Conservation (phyloP, 2,888 invertebrate species). For the Papilio demoleus region DNA sequence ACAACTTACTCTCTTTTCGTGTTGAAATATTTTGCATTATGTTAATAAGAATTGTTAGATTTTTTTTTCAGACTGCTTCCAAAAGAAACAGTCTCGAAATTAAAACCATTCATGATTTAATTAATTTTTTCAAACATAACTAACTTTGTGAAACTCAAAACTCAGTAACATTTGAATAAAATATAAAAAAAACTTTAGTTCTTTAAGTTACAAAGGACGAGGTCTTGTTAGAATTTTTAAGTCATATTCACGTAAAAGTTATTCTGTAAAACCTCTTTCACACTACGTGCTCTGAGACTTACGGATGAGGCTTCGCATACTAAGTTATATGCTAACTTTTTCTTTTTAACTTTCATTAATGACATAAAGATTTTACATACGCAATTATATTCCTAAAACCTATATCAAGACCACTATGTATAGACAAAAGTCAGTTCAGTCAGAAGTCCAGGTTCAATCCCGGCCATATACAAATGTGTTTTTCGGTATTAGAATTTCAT, state of each 20-base stretch:
- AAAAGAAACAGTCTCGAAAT: too few species aligned
- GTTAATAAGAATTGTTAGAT: too few species aligned
- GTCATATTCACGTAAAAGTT: constrained; percentile 7
- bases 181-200: not conserved
- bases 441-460: too few species aligned
- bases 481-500: too few species aligned
- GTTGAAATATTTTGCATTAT: too few species aligned
- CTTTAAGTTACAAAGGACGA: constrained; percentile 12
- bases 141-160: not conserved
- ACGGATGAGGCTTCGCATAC: not conserved
- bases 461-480: too few species aligned
- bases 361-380: not conserved
- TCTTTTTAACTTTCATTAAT: not conserved
- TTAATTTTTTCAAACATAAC: not conserved
- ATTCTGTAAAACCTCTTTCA: constrained; percentile 6
- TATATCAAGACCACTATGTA: not conserved
- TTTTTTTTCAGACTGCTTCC: too few species aligned
- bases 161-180: constrained; percentile 16
- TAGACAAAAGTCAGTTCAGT: not conserved
- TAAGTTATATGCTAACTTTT: not conserved
- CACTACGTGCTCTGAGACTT: constrained; percentile 17
- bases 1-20: too few species aligned
- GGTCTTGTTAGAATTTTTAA: not conserved
- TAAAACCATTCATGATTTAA: not conserved
- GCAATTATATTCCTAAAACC: not conserved